Evolutionary conservation across 2,113 vertebrate species (phyloP), one percentile per base, ranked within the genome.

Genomic region (Saguinus midas): DNA sequence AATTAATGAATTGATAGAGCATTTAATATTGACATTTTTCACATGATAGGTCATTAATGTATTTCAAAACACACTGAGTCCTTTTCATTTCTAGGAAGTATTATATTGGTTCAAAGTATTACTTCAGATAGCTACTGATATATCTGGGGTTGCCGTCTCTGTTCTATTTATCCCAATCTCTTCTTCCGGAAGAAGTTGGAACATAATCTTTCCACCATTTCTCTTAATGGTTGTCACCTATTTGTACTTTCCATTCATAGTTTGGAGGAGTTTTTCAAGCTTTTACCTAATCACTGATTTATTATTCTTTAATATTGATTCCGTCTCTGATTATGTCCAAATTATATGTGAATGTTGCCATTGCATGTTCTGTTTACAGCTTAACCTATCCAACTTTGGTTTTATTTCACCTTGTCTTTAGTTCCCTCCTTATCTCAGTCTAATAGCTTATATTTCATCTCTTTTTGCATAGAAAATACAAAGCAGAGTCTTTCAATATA

Each of bases 161-260:
- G 32, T 94, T 64, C 32, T 35, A 75, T 80, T 84, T 94, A 80
- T 32, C 87, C 61, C 25, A 43, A 73, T 87, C 18, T 91, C 50
- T 84, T 87, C 43, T 87, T 91, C 78, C 18, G 32, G 81, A 32
- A 87, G 20, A 96, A 93, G 70, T 58, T 98, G 92, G 48, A 96
- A 89, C 55, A 97, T 97, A 91, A 87, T 85, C 75, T 72, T 92
- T 58, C 35, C 13, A 58, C n/a, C 84, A 37, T 75, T 91, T 48
- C 78, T 84, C 72, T 73, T 68, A 84, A 45, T 89, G 23, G 27
- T 68, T 89, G 57, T 64, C 55, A 76, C 75, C 40, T 66, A 55
- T 89, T 81, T 61, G 57, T 87, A n/a, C 57, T 94, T 76, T 86
- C 3, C 29, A 85, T 20, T 92, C 11, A 55, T 37, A 66, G 37